phyloP scores from a whole-genome alignment of 1,140 invertebrate genomes.

The Lepidurus arcticus region DNA sequence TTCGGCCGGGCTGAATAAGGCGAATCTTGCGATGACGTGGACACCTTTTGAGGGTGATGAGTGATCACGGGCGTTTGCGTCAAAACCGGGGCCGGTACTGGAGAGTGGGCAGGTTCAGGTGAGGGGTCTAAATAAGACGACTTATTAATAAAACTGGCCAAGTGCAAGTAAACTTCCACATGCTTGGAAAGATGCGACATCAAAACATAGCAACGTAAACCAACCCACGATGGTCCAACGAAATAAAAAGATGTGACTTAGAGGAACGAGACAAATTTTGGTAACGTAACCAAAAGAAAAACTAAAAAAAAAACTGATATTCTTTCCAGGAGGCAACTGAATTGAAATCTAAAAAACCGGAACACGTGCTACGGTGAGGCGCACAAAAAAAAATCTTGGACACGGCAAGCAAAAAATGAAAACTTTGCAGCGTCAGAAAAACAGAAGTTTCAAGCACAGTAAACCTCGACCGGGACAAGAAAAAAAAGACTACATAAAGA shows the following conservation, averaged over 20 bases:
- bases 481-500: slow-evolving; percentile 1
- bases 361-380: neutral
- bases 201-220: neutral
- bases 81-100: slow-evolving; percentile 34
- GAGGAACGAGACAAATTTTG: neutral
- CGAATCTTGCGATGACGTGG: slow-evolving; percentile 47
- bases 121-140: slow-evolving; percentile 10
- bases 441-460: slow-evolving; percentile 1
- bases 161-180: neutral
- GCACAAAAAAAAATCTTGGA: neutral
- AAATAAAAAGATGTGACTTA: neutral
- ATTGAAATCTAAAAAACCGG: slow-evolving; percentile 1
- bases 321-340: neutral
- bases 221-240: neutral
- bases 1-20: slow-evolving; percentile 63
- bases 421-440: neutral
- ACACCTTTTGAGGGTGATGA: neutral
- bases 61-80: slow-evolving; percentile 46
- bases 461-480: slow-evolving; percentile 6
- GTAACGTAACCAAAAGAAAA: neutral
- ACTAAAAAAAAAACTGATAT: neutral
- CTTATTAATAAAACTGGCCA: neutral
- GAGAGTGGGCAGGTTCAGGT: slow-evolving; percentile 13
- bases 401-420: neutral
- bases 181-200: slow-evolving; percentile 10